These are phyloP conservation scores for Gibbula magus DNA, from an alignment of 2,888 invertebrate species.

Conservation along the genomic window DNA sequence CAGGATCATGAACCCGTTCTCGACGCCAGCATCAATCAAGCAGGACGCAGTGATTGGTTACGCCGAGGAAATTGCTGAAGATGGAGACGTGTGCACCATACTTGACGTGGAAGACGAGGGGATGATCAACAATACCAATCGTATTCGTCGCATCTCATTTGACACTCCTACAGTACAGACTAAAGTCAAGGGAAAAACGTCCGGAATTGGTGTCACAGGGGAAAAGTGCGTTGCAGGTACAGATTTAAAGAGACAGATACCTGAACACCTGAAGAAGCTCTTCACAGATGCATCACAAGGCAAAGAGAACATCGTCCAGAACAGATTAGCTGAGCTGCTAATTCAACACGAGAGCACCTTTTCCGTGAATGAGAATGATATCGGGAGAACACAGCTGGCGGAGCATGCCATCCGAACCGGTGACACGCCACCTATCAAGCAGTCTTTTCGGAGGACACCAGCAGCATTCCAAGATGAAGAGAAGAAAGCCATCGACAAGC, in stretches of 20 bases:
- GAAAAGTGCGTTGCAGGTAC: neutral
- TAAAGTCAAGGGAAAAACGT: too few relatives aligned
- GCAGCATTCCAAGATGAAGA: slow-evolving; percentile 37
- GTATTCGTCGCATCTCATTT: too few relatives aligned
- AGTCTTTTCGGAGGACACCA: too few relatives aligned
- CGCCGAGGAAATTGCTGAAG: slow-evolving; percentile 27
- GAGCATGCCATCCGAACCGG: slow-evolving; percentile 40
- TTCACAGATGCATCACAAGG: slow-evolving; percentile 15
- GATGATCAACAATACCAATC: neutral
- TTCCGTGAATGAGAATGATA: too few relatives aligned
- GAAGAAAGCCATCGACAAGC: slow-evolving; percentile 36
- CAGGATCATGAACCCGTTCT: slow-evolving; percentile 39
- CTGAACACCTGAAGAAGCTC: slow-evolving; percentile 25
- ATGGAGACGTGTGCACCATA: neutral
- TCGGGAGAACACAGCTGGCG: slow-evolving; percentile 38
- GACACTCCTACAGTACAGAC: too few relatives aligned
- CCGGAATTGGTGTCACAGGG: neutral
- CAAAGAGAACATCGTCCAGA: neutral
- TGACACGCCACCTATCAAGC: too few relatives aligned
- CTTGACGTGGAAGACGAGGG: neutral
- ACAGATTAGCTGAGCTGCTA: slow-evolving; percentile 24
- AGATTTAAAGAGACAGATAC: neutral
- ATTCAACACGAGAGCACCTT: neutral
- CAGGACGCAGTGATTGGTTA: slow-evolving; percentile 33
- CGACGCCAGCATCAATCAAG: too few relatives aligned